Base-by-base conservation (phyloP, 2,113 vertebrate genomes). In the Aythya baeri region DNA sequence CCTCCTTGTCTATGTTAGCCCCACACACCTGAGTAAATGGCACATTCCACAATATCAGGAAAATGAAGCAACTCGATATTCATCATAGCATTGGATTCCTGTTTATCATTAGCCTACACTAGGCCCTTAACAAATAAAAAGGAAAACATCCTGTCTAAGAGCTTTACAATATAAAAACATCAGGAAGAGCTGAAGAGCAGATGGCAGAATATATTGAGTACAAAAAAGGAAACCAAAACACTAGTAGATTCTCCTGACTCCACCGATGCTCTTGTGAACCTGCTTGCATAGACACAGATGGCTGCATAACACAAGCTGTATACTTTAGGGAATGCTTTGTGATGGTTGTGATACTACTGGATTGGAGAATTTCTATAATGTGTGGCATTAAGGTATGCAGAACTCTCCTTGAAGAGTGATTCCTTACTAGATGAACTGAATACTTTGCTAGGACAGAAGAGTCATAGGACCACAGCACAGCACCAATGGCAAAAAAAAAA, bases 141-240 rank as follows among this genome's bases (percentile, higher is more conserved):
- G 31, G n/a, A 85, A 95, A 95, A 95, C 83, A 94, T 95, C 94
- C 94, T 96, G 89, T 93, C 89, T 92, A 88, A 65, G 74, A 49
- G 38, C 41, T 87, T 72, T 82, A 71, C 54, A 82, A 83, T 32
- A 78, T 38, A 22, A 91, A 94, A 92, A 93, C 23, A 86, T 61
- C 93, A 96, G 93, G 86, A 96, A 93, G 66, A 62, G 49, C 55
- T 66, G 44, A 79, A 68, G 74, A 79, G 62, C 91, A 91, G 74
- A 84, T 50, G 77, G 81, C 68, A 91, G 61, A 91, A 41, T 73
- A 91, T 71, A 62, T 2, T 0, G 38, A 57, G 31, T 26, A 79
- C 74, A 85, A 89, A 91, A 71, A 81, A 73, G 63, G 72, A 92
- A 86, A 75, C 79, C 23, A 46, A 54, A 88, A 77, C 62, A 23